Evolutionary conservation across 2,797 vertebrate genomes (phyloP).

Genomic region (Microhierax caerulescens): DNA sequence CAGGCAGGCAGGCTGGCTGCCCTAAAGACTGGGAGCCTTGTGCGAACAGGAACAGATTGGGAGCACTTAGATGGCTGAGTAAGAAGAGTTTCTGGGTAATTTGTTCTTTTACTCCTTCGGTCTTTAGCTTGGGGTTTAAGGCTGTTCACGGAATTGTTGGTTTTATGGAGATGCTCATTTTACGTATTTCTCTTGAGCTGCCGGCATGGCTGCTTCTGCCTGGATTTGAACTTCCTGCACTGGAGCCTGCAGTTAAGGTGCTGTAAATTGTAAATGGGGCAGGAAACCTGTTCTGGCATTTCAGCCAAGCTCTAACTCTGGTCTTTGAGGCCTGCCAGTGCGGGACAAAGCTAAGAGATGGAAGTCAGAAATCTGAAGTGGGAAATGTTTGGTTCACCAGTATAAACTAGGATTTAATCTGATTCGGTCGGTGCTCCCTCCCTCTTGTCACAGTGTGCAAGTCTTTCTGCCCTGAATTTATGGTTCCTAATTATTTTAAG

Average conservation of each 20-base stretch:
- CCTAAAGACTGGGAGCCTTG: background rate
- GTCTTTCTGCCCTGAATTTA: conserved; percentile 51
- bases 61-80: background rate
- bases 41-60: background rate
- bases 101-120: background rate
- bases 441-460: background rate
- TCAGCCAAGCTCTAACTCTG: background rate
- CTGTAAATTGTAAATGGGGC: background rate
- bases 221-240: background rate
- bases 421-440: background rate
- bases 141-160: background rate
- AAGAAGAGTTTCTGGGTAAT: background rate
- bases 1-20: background rate
- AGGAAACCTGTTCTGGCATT: background rate
- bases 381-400: background rate
- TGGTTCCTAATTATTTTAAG: conserved; percentile 57
- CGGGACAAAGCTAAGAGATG: background rate
- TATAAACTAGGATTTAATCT: background rate
- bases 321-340: background rate
- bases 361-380: background rate
- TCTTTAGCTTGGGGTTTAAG: background rate
- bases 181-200: background rate
- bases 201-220: background rate
- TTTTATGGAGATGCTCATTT: background rate
- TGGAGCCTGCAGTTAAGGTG: background rate